phyloP scores from a whole-genome alignment of 2,113 vertebrate genomes.

The Mellivora capensis region DNA sequence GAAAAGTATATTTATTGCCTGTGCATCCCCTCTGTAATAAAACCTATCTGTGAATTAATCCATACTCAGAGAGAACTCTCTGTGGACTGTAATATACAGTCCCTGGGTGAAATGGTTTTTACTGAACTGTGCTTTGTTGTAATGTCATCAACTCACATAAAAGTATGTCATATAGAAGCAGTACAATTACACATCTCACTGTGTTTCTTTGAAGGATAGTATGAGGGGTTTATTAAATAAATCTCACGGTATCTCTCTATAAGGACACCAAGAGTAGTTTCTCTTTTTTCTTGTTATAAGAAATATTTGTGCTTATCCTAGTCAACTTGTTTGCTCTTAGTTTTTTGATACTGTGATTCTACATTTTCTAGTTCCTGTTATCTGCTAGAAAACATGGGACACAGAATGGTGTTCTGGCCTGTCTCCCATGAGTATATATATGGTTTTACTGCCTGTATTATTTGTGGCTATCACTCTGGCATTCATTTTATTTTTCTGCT shows the following conservation, averaged over 20 bases:
- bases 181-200: background rate
- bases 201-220: constrained; percentile 3
- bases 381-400: background rate
- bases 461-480: background rate
- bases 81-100: background rate
- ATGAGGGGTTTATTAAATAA: background rate
- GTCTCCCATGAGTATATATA: background rate
- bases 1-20: background rate
- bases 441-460: background rate
- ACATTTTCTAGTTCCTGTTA: background rate
- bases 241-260: background rate
- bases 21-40: background rate
- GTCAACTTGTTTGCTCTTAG: background rate
- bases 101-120: background rate
- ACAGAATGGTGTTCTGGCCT: background rate
- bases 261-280: background rate
- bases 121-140: background rate
- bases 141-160: background rate
- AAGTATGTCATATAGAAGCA: background rate
- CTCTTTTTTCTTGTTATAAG: background rate
- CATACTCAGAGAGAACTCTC: background rate
- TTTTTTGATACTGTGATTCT: background rate
- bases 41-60: background rate
- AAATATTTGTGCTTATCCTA: background rate
- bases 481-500: constrained; percentile 17